Evolutionary conservation across 1,140 invertebrate genomes (phyloP), one percentile per base, ranked within the genome.

Genomic region (Diachasmimorpha longicaudata): DNA sequence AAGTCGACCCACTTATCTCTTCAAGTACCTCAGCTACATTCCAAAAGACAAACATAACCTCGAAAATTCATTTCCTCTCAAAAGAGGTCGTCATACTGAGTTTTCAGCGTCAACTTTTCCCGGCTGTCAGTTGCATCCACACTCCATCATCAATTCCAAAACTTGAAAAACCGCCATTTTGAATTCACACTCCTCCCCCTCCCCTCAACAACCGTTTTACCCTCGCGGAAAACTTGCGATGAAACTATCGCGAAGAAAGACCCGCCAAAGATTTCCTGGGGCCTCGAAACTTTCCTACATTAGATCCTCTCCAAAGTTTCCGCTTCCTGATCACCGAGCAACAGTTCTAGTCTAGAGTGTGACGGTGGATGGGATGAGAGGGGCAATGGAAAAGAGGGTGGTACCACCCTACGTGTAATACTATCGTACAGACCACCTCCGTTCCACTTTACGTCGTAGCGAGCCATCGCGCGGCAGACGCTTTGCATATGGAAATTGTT

Each of bases 101-200:
- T 52, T 52, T 19, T 52, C 39, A 78, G 13, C 1, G 4, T 52
- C 14, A 52, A 52, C 14, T 52, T 52, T 52, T n/a, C 48, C 16
- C 19, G 16, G 81, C 79, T 81, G 80, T 77, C 78, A 80, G 79
- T 78, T 70, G 76, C 78, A 83, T 79, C 79, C n/a, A 52, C 16
- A 19, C 14, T 19, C 16, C 19, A 46, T 9, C 48, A 52, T 52
- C n/a, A 52, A 52, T 14, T 10, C 39, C 31, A 31, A 6, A 46
- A 46, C 44, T 46, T 52, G 6, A 52, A 52, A 16, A 52, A 19
- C 48, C n/a, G 16, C 48, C 48, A 52, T 52, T 52, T 52, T n/a
- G 0, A 2, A 19, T 13, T 52, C 48, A 19, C 16, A 52, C 16
- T 16, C 48, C 14, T 0, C 4, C n/a, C 5, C 14, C 5, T n/a